Percentiles rank a stretch among this genome's conserved stretches.
Conservation (phyloP, 2,888 invertebrate genomes). For the Laothoe populi region DNA sequence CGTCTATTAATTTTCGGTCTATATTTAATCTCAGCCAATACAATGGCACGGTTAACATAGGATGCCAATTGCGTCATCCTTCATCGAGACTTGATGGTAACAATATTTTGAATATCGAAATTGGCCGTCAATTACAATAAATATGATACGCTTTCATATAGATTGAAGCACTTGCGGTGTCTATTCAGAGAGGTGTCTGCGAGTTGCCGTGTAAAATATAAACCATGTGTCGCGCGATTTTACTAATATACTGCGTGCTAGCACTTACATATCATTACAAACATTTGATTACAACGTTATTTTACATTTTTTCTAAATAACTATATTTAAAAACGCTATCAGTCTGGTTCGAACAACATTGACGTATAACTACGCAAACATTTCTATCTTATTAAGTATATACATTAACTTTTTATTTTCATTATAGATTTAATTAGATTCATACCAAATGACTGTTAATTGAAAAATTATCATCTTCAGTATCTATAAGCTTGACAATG, state of each 20-base stretch:
- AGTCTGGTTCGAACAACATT: constrained; percentile 75
- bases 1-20: too few species aligned
- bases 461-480: not conserved
- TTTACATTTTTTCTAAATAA: constrained; percentile 24
- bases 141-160: too few species aligned
- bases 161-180: too few species aligned
- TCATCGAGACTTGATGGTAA: too few species aligned
- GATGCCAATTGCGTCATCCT: too few species aligned
- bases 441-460: not conserved
- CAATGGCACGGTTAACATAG: too few species aligned
- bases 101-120: too few species aligned
- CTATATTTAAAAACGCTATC: constrained; percentile 61
- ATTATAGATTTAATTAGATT: not conserved
- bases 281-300: constrained; percentile 2
- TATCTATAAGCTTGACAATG: not conserved
- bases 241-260: not conserved
- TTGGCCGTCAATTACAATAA: too few species aligned
- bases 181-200: too few species aligned
- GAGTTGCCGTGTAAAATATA: too few species aligned
- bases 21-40: too few species aligned
- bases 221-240: not conserved
- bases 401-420: not conserved
- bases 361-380: constrained; percentile 44
- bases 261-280: constrained; percentile 15
- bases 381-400: constrained; percentile 34